phyloP scores from a whole-genome alignment of 1,140 invertebrate genomes.

The Thaumetopoea pityocampa region DNA sequence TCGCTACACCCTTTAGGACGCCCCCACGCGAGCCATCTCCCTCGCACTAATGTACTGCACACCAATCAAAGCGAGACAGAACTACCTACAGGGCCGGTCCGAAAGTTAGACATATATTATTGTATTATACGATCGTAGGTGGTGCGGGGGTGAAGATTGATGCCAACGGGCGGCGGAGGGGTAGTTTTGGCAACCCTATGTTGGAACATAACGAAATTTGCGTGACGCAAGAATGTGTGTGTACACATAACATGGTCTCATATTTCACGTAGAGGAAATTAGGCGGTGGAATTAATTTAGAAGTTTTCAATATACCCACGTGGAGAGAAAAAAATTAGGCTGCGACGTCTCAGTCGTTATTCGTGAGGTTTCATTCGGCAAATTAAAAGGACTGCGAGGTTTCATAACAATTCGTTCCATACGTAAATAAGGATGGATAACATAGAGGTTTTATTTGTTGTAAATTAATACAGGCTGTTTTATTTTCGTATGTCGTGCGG shows the following conservation, averaged over 20 bases:
- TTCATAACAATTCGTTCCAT: slow-evolving; percentile 35
- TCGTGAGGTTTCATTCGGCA: slow-evolving; percentile 30
- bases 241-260: slow-evolving; percentile 41
- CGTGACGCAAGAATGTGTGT: slow-evolving; percentile 54
- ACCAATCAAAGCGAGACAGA: slow-evolving; percentile 25
- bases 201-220: slow-evolving; percentile 66
- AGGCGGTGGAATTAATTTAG: slow-evolving; percentile 70
- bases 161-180: slow-evolving; percentile 49
- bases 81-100: slow-evolving; percentile 70
- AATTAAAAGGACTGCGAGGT: slow-evolving; percentile 50
- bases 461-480: too few relatives aligned
- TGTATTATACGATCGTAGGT: slow-evolving; percentile 73
- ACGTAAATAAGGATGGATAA: too few relatives aligned
- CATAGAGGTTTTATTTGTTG: too few relatives aligned
- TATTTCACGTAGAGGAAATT: slow-evolving; percentile 68
- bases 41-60: slow-evolving; percentile 21
- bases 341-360: slow-evolving; percentile 29
- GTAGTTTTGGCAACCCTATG: slow-evolving; percentile 72
- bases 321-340: slow-evolving; percentile 56
- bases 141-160: slow-evolving; percentile 70
- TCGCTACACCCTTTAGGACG: slow-evolving; percentile 72
- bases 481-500: too few relatives aligned
- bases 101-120: slow-evolving; percentile 75
- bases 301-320: slow-evolving; percentile 71
- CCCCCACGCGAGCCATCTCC: slow-evolving; percentile 43